Percentiles rank a stretch among this genome's conserved stretches.
phyloP scores from a whole-genome alignment of 2,113 vertebrate genomes.

The Eretmochelys imbricata region DNA sequence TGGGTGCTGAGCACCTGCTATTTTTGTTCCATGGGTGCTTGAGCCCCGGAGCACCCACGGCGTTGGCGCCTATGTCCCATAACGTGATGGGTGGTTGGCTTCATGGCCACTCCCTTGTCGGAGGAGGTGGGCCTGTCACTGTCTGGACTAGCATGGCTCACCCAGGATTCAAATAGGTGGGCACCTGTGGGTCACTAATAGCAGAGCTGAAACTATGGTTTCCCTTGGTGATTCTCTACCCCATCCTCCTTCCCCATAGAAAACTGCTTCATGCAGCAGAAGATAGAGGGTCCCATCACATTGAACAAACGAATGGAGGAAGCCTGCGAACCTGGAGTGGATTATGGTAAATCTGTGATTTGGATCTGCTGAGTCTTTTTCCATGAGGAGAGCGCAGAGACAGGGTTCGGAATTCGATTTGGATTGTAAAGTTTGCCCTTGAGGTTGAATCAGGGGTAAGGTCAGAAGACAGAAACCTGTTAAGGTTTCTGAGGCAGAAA shows the following conservation, averaged over 20 bases:
- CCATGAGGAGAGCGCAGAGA: neutral
- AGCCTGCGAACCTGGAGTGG: slow-evolving; percentile 74
- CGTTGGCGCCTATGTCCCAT: no score
- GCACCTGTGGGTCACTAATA: neutral
- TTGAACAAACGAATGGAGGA: slow-evolving; percentile 1
- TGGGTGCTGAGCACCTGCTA: no score
- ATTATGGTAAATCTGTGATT: slow-evolving; percentile 61
- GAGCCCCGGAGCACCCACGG: no score
- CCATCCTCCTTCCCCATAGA: slow-evolving; percentile 65
- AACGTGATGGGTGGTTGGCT: neutral
- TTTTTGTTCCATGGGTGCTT: no score
- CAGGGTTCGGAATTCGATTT: neutral
- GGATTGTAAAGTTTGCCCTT: neutral
- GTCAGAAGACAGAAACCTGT: no score
- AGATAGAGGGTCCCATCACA: neutral
- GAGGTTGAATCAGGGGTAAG: neutral
- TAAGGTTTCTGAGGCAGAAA: neutral
- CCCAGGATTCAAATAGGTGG: neutral
- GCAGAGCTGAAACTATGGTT: neutral
- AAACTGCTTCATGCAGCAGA: slow-evolving; percentile 85
- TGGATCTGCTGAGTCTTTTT: neutral
- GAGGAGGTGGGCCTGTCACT: neutral
- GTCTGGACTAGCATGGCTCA: neutral
- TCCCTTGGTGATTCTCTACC: no score
- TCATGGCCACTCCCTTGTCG: neutral